Percentiles rank a stretch among this genome's conserved stretches.
phyloP scores from a whole-genome alignment of 2,113 vertebrate genomes.

The Speoplatyrhinus poulsoni region DNA sequence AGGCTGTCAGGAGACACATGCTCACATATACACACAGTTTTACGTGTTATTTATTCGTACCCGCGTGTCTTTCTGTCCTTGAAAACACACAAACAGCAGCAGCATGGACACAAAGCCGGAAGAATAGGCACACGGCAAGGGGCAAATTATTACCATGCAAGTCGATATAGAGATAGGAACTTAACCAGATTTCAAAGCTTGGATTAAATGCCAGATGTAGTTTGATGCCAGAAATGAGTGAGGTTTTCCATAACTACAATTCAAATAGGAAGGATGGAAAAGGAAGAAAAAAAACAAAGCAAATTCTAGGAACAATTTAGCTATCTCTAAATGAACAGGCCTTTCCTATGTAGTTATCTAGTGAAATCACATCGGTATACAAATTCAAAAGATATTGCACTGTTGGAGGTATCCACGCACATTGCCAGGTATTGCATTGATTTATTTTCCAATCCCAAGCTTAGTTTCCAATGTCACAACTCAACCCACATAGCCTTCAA shows the following conservation, averaged over 20 bases:
- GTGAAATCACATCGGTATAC: constrained; percentile 54
- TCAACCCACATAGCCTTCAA: too few species aligned
- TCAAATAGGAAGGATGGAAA: constrained; percentile 50
- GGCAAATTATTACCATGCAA: constrained; percentile 65
- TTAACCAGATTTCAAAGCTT: constrained; percentile 69
- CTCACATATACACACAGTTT: neutral
- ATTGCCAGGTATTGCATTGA: neutral
- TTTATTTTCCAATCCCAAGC: neutral
- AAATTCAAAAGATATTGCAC: constrained; percentile 53
- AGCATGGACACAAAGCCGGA: constrained; percentile 44
- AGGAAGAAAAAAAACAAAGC: constrained; percentile 45
- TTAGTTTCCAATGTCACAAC: neutral
- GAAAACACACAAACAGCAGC: constrained; percentile 2
- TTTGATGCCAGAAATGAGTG: constrained; percentile 63
- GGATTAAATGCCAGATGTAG: constrained; percentile 68
- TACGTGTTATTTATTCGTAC: constrained; percentile 19
- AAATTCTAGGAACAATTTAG: constrained; percentile 60
- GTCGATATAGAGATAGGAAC: constrained; percentile 61
- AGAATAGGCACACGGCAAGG: constrained; percentile 47
- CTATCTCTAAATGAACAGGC: constrained; percentile 57
- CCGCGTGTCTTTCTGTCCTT: constrained; percentile 26
- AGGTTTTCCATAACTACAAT: constrained; percentile 53
- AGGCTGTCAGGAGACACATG: constrained; percentile 35
- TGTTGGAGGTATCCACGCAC: constrained; percentile 36
- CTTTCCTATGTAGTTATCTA: constrained; percentile 53